Evolutionary conservation across 2,113 vertebrate genomes (phyloP).

Genomic region (Cisticola juncidis): DNA sequence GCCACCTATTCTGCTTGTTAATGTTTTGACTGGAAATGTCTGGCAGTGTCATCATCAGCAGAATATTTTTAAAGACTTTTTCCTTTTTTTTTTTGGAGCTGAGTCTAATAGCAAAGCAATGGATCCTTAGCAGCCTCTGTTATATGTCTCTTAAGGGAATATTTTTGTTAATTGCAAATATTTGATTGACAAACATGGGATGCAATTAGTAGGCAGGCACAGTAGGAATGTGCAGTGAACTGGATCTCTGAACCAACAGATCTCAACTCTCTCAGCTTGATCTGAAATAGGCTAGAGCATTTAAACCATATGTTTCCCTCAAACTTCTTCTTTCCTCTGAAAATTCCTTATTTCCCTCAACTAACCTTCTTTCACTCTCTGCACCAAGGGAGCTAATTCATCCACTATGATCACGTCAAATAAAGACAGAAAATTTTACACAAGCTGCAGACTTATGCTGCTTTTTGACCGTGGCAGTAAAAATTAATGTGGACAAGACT

Average conservation of each 20-base stretch:
- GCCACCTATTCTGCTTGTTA: constrained; percentile 78
- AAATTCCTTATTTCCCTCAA: constrained; percentile 77
- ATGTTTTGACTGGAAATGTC: constrained; percentile 80
- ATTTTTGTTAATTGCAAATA: constrained; percentile 88
- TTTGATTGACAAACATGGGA: constrained; percentile 94
- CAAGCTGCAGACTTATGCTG: constrained; percentile 62
- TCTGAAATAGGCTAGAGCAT: constrained; percentile 82
- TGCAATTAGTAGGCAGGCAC: constrained; percentile 90
- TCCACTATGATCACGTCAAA: constrained; percentile 62
- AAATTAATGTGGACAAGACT: constrained; percentile 74
- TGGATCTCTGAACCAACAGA: constrained; percentile 88
- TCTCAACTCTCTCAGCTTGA: constrained; percentile 90
- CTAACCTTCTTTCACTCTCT: constrained; percentile 67
- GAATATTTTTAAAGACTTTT: constrained; percentile 73
- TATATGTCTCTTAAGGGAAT: constrained; percentile 84
- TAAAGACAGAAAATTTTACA: constrained; percentile 69
- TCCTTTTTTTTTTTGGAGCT: constrained; percentile 30
- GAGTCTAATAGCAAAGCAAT: constrained; percentile 69
- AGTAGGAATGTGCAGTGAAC: constrained; percentile 90
- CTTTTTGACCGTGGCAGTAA: constrained; percentile 69
- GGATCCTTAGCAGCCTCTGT: constrained; percentile 76
- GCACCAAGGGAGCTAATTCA: constrained; percentile 73
- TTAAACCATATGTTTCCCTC: constrained; percentile 89
- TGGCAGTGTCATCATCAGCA: constrained; percentile 64
- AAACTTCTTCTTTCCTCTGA: constrained; percentile 73